Evolutionary conservation across 1,140 invertebrate species (phyloP), one percentile per base, ranked within the genome.

Genomic region (Drosophila insularis): DNA sequence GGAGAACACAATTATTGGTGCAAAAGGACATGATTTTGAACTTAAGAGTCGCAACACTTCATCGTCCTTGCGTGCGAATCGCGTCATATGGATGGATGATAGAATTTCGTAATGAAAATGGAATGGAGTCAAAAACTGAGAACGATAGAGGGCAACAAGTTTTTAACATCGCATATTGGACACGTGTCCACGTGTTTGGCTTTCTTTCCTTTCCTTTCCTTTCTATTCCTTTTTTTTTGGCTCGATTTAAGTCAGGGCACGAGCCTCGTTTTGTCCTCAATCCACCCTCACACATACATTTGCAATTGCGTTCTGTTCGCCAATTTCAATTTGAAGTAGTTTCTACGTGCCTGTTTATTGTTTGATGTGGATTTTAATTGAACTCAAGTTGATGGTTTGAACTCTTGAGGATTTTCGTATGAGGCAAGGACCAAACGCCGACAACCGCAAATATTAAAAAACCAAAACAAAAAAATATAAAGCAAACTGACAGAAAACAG

Each of bases 301-400:
- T 53, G 19, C 64, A 21, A 63, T 58, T 58, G 21, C 13, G 19
- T 64, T 62, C 74, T 59, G 81, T 87, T 75, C 53, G 69, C 43
- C 43, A 50, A 50, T 50, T 50, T 50, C 43, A 50, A 50, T 21
- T 50, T 86, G 80, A 89, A 89, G 82, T 87, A 89, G 84, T 87
- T 87, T 71, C 80, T 91, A 91, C 90, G 90, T 91, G 90, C 90
- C 80, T 76, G 81, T 72, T 80, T 75, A 89, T 84, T 91, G 90
- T 91, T 91, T 91, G 90, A 91, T 91, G 90, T 91, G 90, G 90
- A 91, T 91, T 91, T 91, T 91, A 91, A 91, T 91, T 91, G 90
- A 91, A 91, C 89, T 89, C 86, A 91, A 91, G 90, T 91, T 90
- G 82, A 80, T 69, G 71, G 61, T 63, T 60, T 65, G 67, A 65